Evolutionary conservation across 2,888 invertebrate genomes (phyloP).

Genomic region (Apamea crenata): DNA sequence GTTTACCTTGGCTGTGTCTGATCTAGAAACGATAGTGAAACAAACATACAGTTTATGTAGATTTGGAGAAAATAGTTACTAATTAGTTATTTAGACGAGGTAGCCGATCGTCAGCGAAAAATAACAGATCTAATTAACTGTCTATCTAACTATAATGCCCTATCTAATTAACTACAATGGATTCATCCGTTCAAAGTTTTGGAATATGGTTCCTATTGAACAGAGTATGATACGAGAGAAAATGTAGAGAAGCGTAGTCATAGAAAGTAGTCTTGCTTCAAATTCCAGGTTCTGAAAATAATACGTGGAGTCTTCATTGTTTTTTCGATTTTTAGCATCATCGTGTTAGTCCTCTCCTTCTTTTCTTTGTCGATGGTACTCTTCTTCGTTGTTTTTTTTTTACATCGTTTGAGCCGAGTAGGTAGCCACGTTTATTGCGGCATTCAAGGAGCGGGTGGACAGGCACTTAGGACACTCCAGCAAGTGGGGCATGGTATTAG

Average conservation of each 20-base stretch:
- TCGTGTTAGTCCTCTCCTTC: not conserved
- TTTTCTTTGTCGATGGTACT: too few species aligned
- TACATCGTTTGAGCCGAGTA: too few species aligned
- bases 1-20: slow-evolving; percentile 13
- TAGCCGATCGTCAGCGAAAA: not conserved
- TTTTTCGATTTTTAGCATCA: not conserved
- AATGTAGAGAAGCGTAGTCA: not conserved
- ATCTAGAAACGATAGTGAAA: slow-evolving; percentile 21
- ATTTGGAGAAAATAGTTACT: not conserved
- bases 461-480: too few species aligned
- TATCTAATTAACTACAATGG: not conserved
- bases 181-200: not conserved
- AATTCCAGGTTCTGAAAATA: not conserved
- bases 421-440: too few species aligned
- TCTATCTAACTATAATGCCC: too few species aligned
- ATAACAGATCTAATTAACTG: too few species aligned
- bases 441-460: too few species aligned
- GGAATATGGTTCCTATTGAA: not conserved
- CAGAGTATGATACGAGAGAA: not conserved
- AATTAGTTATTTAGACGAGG: not conserved
- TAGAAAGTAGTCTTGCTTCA: not conserved
- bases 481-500: too few species aligned
- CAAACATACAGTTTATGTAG: slow-evolving; percentile 10
- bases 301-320: not conserved
- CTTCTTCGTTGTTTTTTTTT: too few species aligned